Conservation (phyloP, 2,888 invertebrate genomes). For the Ramazzottius varieornatus region DNA sequence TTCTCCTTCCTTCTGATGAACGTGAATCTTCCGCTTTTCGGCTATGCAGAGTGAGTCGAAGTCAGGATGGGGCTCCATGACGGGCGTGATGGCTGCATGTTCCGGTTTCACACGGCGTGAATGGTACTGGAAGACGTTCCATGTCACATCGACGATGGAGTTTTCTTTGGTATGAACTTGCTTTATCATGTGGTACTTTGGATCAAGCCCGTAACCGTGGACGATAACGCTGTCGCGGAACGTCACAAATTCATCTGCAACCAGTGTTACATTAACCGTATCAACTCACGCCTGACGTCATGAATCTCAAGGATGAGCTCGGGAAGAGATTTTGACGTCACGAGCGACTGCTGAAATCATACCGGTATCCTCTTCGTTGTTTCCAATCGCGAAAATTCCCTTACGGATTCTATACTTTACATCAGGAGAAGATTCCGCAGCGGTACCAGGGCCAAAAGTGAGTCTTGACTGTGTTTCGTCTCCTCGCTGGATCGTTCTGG, state of each 20-base stretch:
- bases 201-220: background rate
- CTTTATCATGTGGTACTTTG: background rate
- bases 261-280: background rate
- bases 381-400: too few species aligned
- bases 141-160: background rate
- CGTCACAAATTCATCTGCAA: background rate
- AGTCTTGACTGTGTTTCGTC: too few species aligned
- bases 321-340: too few species aligned
- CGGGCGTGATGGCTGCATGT: background rate
- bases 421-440: too few species aligned
- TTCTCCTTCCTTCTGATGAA: background rate
- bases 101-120: background rate
- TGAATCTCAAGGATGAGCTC: too few species aligned
- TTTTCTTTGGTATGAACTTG: background rate
- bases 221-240: background rate
- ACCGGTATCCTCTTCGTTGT: too few species aligned
- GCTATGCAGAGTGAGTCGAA: background rate
- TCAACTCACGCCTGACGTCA: too few species aligned
- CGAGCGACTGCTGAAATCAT: too few species aligned
- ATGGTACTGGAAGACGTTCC: background rate
- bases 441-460: too few species aligned
- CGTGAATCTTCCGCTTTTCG: background rate
- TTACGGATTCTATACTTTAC: too few species aligned
- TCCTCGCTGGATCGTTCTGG: too few species aligned
- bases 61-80: background rate